Evolutionary conservation across 35 echinoderm and acorn worm genomes (phyloP).

Genomic region (Diadema setosum): DNA sequence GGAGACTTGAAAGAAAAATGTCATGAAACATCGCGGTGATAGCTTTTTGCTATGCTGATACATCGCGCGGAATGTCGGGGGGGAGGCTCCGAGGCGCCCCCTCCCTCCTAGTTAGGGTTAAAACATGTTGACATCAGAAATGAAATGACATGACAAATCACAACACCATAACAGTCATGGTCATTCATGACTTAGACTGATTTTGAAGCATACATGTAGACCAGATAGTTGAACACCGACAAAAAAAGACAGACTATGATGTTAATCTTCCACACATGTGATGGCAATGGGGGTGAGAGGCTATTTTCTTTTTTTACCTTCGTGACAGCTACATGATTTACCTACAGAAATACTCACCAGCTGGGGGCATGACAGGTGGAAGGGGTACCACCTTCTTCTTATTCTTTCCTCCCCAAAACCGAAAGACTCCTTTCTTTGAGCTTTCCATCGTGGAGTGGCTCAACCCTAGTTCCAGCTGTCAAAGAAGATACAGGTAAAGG

Average conservation of each 20-base stretch:
- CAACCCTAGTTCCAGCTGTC: background rate
- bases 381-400: slow-evolving; percentile 15
- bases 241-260: background rate
- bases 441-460: background rate
- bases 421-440: background rate
- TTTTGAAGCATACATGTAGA: background rate
- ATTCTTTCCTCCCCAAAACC: slow-evolving; percentile 24
- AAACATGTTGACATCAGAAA: too few relatives aligned
- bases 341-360: slow-evolving; percentile 26
- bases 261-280: background rate
- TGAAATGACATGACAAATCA: too few relatives aligned
- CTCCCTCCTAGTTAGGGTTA: too few relatives aligned
- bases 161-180: background rate
- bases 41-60: too few relatives aligned
- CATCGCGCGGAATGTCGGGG: too few relatives aligned
- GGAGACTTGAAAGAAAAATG: too few relatives aligned
- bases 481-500: background rate
- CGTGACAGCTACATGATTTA: too few relatives aligned
- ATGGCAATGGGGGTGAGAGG: background rate
- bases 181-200: background rate
- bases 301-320: too few relatives aligned
- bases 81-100: too few relatives aligned
- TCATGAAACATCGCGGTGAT: background rate
- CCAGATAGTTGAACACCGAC: background rate
- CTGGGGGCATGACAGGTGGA: slow-evolving; percentile 77